Percentiles rank a stretch among this genome's conserved stretches.
Conservation (phyloP, 2,113 vertebrate genomes). For the Pygoscelis antarcticus region DNA sequence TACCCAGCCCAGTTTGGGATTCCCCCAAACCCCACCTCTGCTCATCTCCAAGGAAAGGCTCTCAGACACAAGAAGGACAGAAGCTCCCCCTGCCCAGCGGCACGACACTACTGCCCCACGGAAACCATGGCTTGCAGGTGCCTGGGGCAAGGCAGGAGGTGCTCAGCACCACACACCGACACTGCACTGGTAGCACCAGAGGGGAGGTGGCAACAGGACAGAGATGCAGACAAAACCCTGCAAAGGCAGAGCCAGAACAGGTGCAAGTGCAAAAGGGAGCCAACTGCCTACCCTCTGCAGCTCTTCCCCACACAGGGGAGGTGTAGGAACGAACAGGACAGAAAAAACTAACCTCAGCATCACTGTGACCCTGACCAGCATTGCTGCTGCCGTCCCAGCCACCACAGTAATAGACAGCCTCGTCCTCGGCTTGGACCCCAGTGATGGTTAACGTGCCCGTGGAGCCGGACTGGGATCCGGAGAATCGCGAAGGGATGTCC, state of each 20-base stretch:
- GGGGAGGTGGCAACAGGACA: not conserved
- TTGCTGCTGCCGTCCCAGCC: not conserved
- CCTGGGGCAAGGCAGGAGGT: too few relatives aligned
- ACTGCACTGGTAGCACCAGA: not conserved
- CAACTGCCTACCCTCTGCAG: not conserved
- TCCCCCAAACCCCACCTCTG: too few relatives aligned
- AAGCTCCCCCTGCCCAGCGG: too few relatives aligned
- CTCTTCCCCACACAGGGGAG: not conserved
- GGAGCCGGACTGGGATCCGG: rapidly evolving
- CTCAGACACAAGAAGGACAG: too few relatives aligned
- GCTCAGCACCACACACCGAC: too few relatives aligned
- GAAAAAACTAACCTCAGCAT: too few relatives aligned
- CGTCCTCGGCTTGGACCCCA: not conserved
- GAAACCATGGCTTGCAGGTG: too few relatives aligned
- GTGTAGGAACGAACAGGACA: not conserved
- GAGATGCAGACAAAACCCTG: not conserved
- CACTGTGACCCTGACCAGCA: too few relatives aligned
- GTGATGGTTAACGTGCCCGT: not conserved
- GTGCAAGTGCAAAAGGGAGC: too few relatives aligned
- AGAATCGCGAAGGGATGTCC: not conserved
- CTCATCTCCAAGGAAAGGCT: too few relatives aligned
- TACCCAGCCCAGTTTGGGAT: too few relatives aligned
- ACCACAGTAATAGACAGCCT: not conserved
- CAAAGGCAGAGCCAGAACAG: not conserved
- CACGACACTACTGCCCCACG: too few relatives aligned